These are phyloP conservation scores for Pantelozetes paolii DNA, from an alignment of 2,888 invertebrate genomes.

Conservation along the genomic window DNA sequence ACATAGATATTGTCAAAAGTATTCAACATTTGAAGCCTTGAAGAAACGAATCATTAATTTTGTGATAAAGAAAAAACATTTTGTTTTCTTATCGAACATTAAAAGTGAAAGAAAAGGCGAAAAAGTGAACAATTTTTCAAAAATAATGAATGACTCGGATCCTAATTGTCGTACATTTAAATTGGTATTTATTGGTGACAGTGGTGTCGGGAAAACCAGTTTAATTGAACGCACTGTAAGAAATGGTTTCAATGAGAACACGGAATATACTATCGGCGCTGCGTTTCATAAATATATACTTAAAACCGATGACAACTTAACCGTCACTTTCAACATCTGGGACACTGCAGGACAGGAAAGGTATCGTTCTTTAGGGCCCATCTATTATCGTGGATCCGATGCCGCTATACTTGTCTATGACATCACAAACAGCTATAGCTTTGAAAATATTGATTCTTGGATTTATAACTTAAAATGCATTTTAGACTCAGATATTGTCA, in stretches of 20 bases:
- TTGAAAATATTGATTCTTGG: slow-evolving; percentile 23
- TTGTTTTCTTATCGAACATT: too few species aligned
- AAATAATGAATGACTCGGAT: neutral
- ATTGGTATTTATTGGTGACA: slow-evolving; percentile 45
- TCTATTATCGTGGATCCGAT: slow-evolving; percentile 90
- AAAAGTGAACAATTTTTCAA: neutral
- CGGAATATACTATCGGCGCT: slow-evolving; percentile 62
- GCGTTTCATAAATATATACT: slow-evolving; percentile 84
- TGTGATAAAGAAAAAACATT: too few species aligned
- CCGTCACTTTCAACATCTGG: slow-evolving; percentile 89
- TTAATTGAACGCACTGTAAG: slow-evolving; percentile 10
- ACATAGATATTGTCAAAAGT: too few species aligned
- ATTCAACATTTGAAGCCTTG: too few species aligned
- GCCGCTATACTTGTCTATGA: slow-evolving; percentile 97
- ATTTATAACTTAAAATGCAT: neutral
- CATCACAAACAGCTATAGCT: slow-evolving; percentile 56
- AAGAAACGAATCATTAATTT: too few species aligned
- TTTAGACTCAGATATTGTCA: slow-evolving; percentile 16
- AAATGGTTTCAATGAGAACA: neutral
- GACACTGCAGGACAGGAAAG: slow-evolving; percentile 74
- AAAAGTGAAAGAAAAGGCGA: too few species aligned
- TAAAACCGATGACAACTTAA: slow-evolving; percentile 63
- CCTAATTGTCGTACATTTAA: neutral
- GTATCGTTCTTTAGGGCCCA: slow-evolving; percentile 68
- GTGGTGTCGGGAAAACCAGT: slow-evolving; percentile 46